A percentile compares a stretch with the other conserved stretches of the same genome.
Evolutionary conservation across 2,113 vertebrate species (phyloP).

Genomic region (Natator depressus): DNA sequence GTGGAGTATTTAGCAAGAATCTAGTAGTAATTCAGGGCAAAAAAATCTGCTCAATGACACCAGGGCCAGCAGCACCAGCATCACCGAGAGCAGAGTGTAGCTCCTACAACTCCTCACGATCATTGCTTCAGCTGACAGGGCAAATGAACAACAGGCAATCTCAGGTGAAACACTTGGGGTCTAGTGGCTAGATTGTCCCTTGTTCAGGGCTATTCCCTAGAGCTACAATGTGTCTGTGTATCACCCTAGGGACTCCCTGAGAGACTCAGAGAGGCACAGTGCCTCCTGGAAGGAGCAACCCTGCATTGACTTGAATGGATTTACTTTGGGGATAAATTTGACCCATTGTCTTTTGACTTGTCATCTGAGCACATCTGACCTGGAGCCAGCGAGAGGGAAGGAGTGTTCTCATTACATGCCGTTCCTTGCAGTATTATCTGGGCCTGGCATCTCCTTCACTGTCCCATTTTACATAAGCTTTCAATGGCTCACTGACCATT

Average conservation of each 20-base stretch:
- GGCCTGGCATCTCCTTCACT: neutral
- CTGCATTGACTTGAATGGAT: neutral
- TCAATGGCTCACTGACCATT: neutral
- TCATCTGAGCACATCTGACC: conserved; percentile 2
- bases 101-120: neutral
- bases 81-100: neutral
- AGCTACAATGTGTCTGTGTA: neutral
- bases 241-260: neutral
- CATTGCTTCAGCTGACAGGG: neutral
- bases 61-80: neutral
- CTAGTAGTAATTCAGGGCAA: neutral
- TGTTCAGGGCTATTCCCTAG: too few relatives aligned
- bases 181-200: neutral
- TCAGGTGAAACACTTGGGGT: neutral
- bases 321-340: conserved; percentile 23
- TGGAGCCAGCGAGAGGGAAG: neutral
- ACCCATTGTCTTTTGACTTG: neutral
- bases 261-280: neutral
- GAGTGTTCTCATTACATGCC: conserved; percentile 20
- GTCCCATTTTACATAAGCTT: conserved; percentile 3
- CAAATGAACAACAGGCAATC: neutral
- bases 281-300: accelerated
- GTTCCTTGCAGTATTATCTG: conserved; percentile 27
- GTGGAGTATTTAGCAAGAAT: neutral
- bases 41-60: neutral